These are phyloP conservation scores for Chondrilla cf. caribensis DNA, from an alignment of 37 sponge, comb jelly and placozoan species.

Conservation along the genomic window DNA sequence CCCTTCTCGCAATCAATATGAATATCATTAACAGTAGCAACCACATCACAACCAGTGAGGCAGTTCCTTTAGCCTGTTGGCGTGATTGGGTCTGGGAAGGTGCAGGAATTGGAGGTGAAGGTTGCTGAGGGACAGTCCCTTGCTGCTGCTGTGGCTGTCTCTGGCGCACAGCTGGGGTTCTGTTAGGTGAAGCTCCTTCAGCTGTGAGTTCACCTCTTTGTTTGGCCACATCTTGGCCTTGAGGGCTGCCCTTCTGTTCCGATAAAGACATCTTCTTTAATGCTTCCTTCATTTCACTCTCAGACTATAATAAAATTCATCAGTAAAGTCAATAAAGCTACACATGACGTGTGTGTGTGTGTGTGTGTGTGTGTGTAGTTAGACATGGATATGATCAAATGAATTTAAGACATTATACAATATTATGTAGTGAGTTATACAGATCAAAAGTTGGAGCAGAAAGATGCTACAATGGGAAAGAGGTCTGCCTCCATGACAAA, in stretches of 20 bases:
- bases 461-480: too few relatives aligned
- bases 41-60: slow-evolving; percentile 20
- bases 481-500: too few relatives aligned
- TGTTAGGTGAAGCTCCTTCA: background rate
- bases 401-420: too few relatives aligned
- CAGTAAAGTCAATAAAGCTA: too few relatives aligned
- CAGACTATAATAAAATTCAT: slow-evolving; percentile 31
- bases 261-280: slow-evolving; percentile 2
- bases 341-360: too few relatives aligned
- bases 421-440: too few relatives aligned
- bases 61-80: slow-evolving; percentile 43
- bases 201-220: background rate
- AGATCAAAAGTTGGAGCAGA: too few relatives aligned
- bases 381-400: too few relatives aligned
- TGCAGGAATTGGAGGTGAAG: background rate
- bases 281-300: slow-evolving; percentile 21
- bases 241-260: background rate
- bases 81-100: background rate
- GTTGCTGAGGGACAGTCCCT: background rate
- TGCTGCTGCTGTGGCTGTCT: background rate
- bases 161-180: background rate
- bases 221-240: background rate
- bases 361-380: too few relatives aligned
- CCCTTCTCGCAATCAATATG: slow-evolving; percentile 22
- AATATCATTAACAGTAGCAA: slow-evolving; percentile 26